These are phyloP conservation scores for Hypomecis punctinalis DNA, from an alignment of 2,888 invertebrate species.

Conservation along the genomic window DNA sequence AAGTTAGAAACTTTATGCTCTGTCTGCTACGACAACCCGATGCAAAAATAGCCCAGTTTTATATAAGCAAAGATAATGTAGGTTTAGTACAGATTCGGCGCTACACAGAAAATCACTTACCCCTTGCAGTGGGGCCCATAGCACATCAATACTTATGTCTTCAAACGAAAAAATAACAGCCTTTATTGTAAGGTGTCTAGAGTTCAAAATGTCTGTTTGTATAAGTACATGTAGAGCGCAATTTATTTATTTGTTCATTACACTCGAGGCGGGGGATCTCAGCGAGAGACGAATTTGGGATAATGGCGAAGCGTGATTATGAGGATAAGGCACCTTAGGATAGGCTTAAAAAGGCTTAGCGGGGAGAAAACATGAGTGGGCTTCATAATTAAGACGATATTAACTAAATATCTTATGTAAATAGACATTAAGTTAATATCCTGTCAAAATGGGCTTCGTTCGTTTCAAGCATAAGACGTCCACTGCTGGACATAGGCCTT, in stretches of 20 bases:
- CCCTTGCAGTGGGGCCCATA: slow-evolving; percentile 78
- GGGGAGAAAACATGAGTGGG: slow-evolving; percentile 23
- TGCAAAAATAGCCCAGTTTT: slow-evolving; percentile 27
- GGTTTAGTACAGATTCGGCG: slow-evolving; percentile 68
- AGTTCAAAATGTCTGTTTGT: slow-evolving; percentile 59
- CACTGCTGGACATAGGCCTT: too few relatives aligned
- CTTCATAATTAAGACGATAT: slow-evolving; percentile 19
- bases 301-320: slow-evolving; percentile 69
- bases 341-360: slow-evolving; percentile 41
- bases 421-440: too few relatives aligned
- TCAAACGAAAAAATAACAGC: slow-evolving; percentile 33
- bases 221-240: slow-evolving; percentile 74
- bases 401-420: background rate
- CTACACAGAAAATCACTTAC: slow-evolving; percentile 85
- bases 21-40: slow-evolving; percentile 3
- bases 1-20: background rate
- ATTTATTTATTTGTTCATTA: slow-evolving; percentile 84
- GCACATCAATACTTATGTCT: slow-evolving; percentile 39
- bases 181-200: slow-evolving; percentile 30
- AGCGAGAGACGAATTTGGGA: slow-evolving; percentile 80
- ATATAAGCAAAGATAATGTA: slow-evolving; percentile 59
- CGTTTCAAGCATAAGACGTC: too few relatives aligned
- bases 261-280: slow-evolving; percentile 74
- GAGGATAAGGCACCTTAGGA: slow-evolving; percentile 43
- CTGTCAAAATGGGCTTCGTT: too few relatives aligned